Base-by-base conservation (phyloP, 2,113 vertebrate species). In the Saccopteryx bilineata region DNA sequence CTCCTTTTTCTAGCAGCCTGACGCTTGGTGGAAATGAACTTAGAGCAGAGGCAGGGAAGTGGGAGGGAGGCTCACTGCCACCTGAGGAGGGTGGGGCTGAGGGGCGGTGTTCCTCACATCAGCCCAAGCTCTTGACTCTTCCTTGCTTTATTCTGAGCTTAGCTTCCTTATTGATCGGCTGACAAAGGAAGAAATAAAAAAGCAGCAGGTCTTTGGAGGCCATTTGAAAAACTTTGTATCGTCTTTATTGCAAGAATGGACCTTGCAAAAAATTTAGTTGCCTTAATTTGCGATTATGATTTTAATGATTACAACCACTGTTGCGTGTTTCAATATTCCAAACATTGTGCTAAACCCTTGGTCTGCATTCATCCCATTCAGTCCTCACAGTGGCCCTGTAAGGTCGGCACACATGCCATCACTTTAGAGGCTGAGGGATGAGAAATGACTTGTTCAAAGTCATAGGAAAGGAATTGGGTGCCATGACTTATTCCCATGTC, bases 11-110 rank as follows among this genome's bases (percentile, higher is more conserved):
- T 48, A 58, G 31, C 78, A 87, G 81, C 56, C 39, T 78, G 21
- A 69, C 48, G 11, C 92, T 90, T 63, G 82, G 61, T 39, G 48
- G 54, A 82, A 71, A 75, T 75, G 58, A 75, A 91, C 61, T 80
- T 39, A 58, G 69, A 85, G 33, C 50, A 61, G 39, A 66, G 11
- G 9, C 75, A 23, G 52, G 19, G 18, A 31, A 33, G 58, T 31
- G 2, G 39, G 46, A 84, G 39, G 61, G 33, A 18, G 60, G 10
- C 61, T 95, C 5, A 2, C n/a, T 69, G 80, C 26, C 7, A 24
- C n/a, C 31, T 78, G 7, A 3, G 39, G 24, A 66, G n/a, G 28
- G 31, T 4, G 12, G 33, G 0, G 5, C 18, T 61, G 19, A 46
- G 21, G 48, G 28, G 17, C 14, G 52, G 68, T 58, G 15, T 7